Conservation (phyloP, 2,888 invertebrate species). For the Priapulus caudatus region DNA sequence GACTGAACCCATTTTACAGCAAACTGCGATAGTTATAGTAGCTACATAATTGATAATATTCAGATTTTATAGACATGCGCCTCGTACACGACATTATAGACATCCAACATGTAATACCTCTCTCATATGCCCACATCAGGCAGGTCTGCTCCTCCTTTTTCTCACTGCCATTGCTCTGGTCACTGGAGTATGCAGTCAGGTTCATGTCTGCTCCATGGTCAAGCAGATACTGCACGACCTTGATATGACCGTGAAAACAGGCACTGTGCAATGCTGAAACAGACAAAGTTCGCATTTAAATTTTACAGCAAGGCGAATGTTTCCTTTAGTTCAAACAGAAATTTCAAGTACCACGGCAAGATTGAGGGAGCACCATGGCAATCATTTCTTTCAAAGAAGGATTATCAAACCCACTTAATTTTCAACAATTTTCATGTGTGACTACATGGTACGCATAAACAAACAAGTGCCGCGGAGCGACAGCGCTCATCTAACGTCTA, state of each 20-base stretch:
- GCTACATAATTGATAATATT: not conserved
- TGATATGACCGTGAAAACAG: constrained; percentile 41
- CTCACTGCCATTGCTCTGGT: constrained; percentile 32
- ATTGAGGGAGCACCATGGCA: too few relatives aligned
- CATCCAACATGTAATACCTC: too few relatives aligned
- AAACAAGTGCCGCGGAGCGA: too few relatives aligned
- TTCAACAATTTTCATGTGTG: too few relatives aligned
- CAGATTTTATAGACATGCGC: too few relatives aligned
- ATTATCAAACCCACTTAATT: too few relatives aligned
- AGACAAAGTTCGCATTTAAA: constrained; percentile 1
- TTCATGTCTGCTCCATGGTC: constrained; percentile 42
- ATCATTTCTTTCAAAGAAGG: too few relatives aligned
- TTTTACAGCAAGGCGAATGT: not conserved
- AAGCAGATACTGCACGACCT: constrained; percentile 40
- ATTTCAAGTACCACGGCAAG: too few relatives aligned
- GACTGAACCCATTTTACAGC: too few relatives aligned
- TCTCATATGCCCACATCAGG: constrained; percentile 43
- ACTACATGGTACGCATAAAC: too few relatives aligned
- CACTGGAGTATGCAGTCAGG: constrained; percentile 33
- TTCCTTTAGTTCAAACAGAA: constrained; percentile 7
- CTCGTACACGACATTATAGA: too few relatives aligned
- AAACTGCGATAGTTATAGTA: not conserved
- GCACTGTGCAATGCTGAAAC: constrained; percentile 40
- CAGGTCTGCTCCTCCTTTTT: constrained; percentile 38
- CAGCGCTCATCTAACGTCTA: too few relatives aligned